Evolutionary conservation across 2,113 vertebrate species (phyloP), one percentile per base, ranked within the genome.

Genomic region (Tyto alba): DNA sequence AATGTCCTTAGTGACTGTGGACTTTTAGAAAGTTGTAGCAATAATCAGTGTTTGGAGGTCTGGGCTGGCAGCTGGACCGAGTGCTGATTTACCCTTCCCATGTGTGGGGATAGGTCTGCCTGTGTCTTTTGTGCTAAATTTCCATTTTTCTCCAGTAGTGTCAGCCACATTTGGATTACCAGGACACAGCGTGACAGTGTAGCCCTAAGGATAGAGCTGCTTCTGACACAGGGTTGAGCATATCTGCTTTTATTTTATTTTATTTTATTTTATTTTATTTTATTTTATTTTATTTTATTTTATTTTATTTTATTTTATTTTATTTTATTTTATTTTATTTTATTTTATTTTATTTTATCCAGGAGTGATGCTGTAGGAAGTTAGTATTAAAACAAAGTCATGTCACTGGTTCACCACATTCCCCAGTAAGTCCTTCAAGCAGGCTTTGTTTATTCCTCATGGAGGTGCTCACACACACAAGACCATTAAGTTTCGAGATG

Each of bases 101-200:
- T 32, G 40, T 15, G 48, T 50, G 41, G 23, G 43, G 63, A 30
- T 48, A 48, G 56, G 11, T 57, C 77, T 92, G 55, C 69, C 45
- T 34, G 32, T 36, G 38, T 76, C 45, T 93, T 94, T 88, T 89
- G 74, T 73, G 79, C 77, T 87, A 27, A 53, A 92, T 87, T 79
- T n/a, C 64, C 34, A 6, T 87, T 89, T 89, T 84, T 82, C 59
- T 73, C 80, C 29, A 10, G 6, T 43, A 29, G 41, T 5, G 4
- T 47, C 88, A 53, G 59, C 43, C 55, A 45, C 60, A 6, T 63
- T 59, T 59, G 56, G 19, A 17, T 80, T 63, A n/a, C 14, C 36
- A 48, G 36, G 43, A 79, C 22, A 11, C 7, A 62, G 40, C 1
- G 1, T 25, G 11, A 36, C 3, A 1, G 2, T 2, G 19, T 27